These are phyloP conservation scores for Odontomyia ornata DNA, from an alignment of 2,888 invertebrate species.

Conservation along the genomic window DNA sequence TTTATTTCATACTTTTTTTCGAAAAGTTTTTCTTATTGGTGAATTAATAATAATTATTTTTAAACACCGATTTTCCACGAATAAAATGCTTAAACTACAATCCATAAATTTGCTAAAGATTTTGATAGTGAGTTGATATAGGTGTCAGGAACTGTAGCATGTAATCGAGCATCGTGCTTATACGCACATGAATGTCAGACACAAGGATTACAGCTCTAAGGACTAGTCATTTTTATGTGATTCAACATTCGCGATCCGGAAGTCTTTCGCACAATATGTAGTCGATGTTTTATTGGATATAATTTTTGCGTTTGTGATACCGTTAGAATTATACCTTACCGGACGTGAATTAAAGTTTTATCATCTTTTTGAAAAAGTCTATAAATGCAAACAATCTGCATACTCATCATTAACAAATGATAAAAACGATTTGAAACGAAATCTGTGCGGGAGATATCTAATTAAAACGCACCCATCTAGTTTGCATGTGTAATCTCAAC, in stretches of 20 bases:
- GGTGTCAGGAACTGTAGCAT: background rate
- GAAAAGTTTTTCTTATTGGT: no score
- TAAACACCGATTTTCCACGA: no score
- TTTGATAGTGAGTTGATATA: background rate
- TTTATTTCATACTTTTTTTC: no score
- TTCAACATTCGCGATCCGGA: background rate
- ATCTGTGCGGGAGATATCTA: slow-evolving; percentile 13
- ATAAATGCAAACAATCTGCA: background rate
- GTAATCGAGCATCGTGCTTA: background rate
- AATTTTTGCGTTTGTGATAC: no score
- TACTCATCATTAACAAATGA: background rate
- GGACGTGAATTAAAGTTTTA: no score
- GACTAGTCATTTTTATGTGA: background rate
- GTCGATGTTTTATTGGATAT: no score
- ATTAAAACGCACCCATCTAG: no score
- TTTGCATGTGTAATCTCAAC: no score
- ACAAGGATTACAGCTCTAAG: background rate
- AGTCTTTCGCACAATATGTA: background rate
- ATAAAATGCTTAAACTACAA: no score
- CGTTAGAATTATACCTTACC: no score
- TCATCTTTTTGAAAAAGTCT: background rate
- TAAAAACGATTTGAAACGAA: background rate
- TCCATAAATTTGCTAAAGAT: no score
- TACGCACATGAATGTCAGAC: background rate
- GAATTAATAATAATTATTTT: no score